phyloP scores from a whole-genome alignment of 2,888 invertebrate genomes.

The Apotomis betuletana region DNA sequence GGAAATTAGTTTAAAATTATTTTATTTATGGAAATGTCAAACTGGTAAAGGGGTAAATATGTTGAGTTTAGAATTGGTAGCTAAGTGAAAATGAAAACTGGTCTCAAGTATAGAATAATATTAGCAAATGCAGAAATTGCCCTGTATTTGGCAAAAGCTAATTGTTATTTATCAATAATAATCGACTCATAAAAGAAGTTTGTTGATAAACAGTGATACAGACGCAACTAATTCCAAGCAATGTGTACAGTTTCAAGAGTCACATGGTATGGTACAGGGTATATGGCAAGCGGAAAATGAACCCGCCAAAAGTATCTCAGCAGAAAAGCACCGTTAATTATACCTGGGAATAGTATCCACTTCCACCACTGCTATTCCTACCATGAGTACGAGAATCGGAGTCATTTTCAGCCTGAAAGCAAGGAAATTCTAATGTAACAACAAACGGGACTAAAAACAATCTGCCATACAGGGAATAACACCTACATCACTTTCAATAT shows the following conservation, averaged over 20 bases:
- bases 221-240: slow-evolving; percentile 10
- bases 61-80: background rate
- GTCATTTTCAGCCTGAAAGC: slow-evolving; percentile 90
- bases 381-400: slow-evolving; percentile 87
- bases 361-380: slow-evolving; percentile 86
- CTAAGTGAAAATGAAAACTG: background rate
- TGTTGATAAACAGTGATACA: slow-evolving; percentile 31
- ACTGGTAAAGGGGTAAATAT: background rate
- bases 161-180: background rate
- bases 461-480: slow-evolving; percentile 46
- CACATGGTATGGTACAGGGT: slow-evolving; percentile 28
- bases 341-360: slow-evolving; percentile 90
- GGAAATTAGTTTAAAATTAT: too few species aligned
- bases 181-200: slow-evolving; percentile 11
- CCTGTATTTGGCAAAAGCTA: background rate
- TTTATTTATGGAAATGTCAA: background rate
- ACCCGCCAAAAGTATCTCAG: slow-evolving; percentile 40
- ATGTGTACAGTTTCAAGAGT: slow-evolving; percentile 19
- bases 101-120: background rate
- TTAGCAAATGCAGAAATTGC: background rate
- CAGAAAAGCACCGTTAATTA: slow-evolving; percentile 42
- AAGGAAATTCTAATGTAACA: slow-evolving; percentile 49
- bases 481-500: slow-evolving; percentile 97
- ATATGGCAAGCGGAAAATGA: slow-evolving; percentile 34
- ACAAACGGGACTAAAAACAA: slow-evolving; percentile 52